phyloP scores from a whole-genome alignment of 1,140 invertebrate species.

The Aphaenogaster rudis region DNA sequence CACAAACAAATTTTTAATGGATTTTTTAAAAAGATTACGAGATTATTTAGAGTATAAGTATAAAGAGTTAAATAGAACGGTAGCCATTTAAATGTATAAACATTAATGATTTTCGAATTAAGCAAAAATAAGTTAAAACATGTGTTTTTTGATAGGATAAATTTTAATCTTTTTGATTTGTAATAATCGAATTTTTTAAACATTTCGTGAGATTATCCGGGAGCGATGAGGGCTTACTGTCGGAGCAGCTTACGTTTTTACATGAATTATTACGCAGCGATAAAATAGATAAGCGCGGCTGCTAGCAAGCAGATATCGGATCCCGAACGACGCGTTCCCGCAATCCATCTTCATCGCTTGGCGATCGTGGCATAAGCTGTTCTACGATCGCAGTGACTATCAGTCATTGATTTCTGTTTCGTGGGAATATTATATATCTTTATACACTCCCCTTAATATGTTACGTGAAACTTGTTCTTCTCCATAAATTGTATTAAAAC shows the following conservation, averaged over 20 bases:
- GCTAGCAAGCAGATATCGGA: constrained; percentile 42
- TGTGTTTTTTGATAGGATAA: neutral
- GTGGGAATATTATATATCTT: constrained; percentile 38
- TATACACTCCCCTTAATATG: neutral
- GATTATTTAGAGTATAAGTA: neutral
- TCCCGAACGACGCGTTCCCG: neutral
- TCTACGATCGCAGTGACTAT: constrained; percentile 54
- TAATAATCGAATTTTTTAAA: constrained; percentile 6
- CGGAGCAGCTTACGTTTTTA: constrained; percentile 46
- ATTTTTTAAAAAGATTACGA: neutral
- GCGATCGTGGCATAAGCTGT: constrained; percentile 44
- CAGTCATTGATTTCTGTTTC: constrained; percentile 69
- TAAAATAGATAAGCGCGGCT: constrained; percentile 62
- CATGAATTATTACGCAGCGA: constrained; percentile 62
- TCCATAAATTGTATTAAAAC: constrained; percentile 11
- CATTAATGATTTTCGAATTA: neutral
- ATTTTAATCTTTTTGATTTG: neutral
- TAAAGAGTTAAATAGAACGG: neutral
- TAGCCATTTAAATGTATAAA: neutral
- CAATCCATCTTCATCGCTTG: constrained; percentile 76
- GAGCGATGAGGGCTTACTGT: constrained; percentile 48
- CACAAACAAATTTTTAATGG: neutral
- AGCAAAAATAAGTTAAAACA: neutral
- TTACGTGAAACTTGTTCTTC: neutral
- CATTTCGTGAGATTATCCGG: too few relatives aligned